A percentile compares a stretch with the other conserved stretches of the same genome.
Evolutionary conservation across 2,113 vertebrate genomes (phyloP).

Genomic region (Barbus barbus): DNA sequence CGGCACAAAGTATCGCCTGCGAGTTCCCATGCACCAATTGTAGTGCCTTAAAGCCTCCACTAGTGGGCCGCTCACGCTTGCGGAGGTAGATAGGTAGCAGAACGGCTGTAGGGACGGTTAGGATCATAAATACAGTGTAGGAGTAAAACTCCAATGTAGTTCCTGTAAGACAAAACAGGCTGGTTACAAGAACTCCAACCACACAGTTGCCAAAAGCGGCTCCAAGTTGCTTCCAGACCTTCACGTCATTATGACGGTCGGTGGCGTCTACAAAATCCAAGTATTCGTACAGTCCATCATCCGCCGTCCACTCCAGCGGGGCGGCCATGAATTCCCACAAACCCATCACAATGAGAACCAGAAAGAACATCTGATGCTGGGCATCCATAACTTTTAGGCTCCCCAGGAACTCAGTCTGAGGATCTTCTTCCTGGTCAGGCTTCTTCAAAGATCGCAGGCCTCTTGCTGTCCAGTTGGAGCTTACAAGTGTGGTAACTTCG

Average conservation of each 20-base stretch:
- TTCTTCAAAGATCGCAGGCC: conserved; percentile 43
- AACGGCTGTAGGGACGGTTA: conserved; percentile 64
- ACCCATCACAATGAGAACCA: conserved; percentile 70
- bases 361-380: conserved; percentile 76
- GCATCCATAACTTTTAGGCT: conserved; percentile 68
- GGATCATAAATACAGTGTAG: conserved; percentile 63
- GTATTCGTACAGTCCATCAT: conserved; percentile 86
- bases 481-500: neutral
- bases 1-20: conserved; percentile 70
- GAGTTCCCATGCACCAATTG: conserved; percentile 73
- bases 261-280: conserved; percentile 85
- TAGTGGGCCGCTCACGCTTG: conserved; percentile 55
- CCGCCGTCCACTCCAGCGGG: conserved; percentile 77
- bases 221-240: conserved; percentile 78
- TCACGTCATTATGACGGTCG: conserved; percentile 71
- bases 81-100: conserved; percentile 75
- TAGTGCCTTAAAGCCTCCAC: conserved; percentile 73
- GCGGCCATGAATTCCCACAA: conserved; percentile 78
- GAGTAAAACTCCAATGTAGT: conserved; percentile 78
- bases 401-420: conserved; percentile 59
- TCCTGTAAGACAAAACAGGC: conserved; percentile 70
- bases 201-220: conserved; percentile 70
- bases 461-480: conserved; percentile 18
- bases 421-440: neutral
- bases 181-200: conserved; percentile 73